Conservation (phyloP, 1,140 invertebrate species). For the Oedothorax gibbosus region DNA sequence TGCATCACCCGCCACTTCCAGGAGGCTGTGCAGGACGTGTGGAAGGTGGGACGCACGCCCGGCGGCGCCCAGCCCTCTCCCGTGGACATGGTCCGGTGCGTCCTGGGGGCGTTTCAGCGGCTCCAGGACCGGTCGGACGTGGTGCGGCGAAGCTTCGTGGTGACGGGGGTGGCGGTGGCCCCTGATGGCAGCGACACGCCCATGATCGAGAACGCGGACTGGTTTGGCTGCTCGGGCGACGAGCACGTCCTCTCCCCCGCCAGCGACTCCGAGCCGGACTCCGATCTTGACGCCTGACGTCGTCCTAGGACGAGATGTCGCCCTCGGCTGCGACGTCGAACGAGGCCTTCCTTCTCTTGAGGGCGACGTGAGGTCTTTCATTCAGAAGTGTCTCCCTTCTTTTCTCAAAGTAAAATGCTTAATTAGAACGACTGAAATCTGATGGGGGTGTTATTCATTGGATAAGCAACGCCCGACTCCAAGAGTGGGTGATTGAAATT, state of each 20-base stretch:
- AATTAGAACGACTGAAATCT: no score
- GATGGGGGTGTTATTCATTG: no score
- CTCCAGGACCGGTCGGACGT: slow-evolving; percentile 22
- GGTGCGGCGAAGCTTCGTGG: slow-evolving; percentile 54
- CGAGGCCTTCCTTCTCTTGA: no score
- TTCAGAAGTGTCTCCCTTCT: no score
- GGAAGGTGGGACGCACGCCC: neutral
- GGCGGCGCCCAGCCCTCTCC: slow-evolving; percentile 24
- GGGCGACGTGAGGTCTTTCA: no score
- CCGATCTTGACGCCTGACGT: slow-evolving; percentile 28
- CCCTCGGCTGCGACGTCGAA: no score
- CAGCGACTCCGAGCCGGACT: slow-evolving; percentile 43
- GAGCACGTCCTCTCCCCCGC: slow-evolving; percentile 53
- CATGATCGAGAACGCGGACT: slow-evolving; percentile 46
- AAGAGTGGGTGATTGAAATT: no score
- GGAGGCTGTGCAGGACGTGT: slow-evolving; percentile 40
- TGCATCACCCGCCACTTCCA: slow-evolving; percentile 44
- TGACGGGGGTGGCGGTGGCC: slow-evolving; percentile 49
- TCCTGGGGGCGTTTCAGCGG: slow-evolving; percentile 33
- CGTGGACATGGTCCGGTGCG: slow-evolving; percentile 28
- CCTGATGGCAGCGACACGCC: slow-evolving; percentile 49
- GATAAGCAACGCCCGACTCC: no score
- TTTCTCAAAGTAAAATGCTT: no score
- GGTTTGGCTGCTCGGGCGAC: slow-evolving; percentile 52
- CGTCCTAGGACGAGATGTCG: no score